Evolutionary conservation across 2,888 invertebrate genomes (phyloP), one percentile per base, ranked within the genome.

Genomic region (Drosophila anomelani): DNA sequence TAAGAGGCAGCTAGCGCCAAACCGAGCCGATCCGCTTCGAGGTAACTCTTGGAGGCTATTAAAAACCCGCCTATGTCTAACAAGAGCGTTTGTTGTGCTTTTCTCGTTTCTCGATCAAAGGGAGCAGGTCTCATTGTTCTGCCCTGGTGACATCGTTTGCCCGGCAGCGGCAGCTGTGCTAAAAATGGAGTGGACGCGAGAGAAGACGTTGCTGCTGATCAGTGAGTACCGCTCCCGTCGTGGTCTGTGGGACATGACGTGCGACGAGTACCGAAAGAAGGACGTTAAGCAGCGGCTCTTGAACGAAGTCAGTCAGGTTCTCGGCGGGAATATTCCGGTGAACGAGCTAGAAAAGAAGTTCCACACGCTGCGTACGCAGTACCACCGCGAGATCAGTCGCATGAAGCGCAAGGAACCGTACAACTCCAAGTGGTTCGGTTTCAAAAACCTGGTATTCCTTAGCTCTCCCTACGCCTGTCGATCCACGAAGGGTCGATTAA

Each of bases 311-410:
- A 88, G 90, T 0, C 84, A 75, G 0, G 90, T 88, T 29, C 76
- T 92, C 9, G 90, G 92, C 90, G 79, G 92, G 91, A 89, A 85
- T 29, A 90, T 92, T 66, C 88, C 92, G 0, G 88, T 90, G 29
- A 92, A 93, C 6, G 94, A 94, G 76, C 92, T 93, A 32, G 94
- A 94, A 2, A 94, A 94, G 80, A 94, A 94, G 77, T 94, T 94
- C 58, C 95, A 94, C 75, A 94, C 94, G 68, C 90, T 94, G 43
- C 92, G 94, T 6, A 94, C 95, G 1, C 95, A 94, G 72, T 94
- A 94, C 77, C 94, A 94, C 79, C 93, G 95, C 8, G 94, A 94
- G 78, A 93, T 94, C 7, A 93, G 93, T 46, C 92, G 94, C 43
- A 94, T 94, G 92, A 92, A 93, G 15, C 92, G 94, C 32, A 94